Conservation (phyloP, 2,888 invertebrate genomes). For the Andrena haemorrhoa region DNA sequence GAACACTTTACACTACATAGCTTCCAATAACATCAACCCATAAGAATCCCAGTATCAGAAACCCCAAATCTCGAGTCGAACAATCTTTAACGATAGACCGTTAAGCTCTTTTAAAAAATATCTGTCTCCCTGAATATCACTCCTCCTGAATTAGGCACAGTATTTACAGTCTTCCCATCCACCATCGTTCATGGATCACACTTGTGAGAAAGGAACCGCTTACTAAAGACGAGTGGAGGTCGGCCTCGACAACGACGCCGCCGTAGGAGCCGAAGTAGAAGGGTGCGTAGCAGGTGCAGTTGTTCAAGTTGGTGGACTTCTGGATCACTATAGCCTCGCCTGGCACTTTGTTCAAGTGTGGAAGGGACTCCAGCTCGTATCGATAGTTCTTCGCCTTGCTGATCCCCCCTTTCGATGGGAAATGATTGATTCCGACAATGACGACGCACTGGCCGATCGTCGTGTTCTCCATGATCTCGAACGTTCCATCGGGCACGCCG, state of each 20-base stretch:
- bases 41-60: too few relatives aligned
- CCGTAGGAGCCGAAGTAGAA: slow-evolving; percentile 59
- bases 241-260: slow-evolving; percentile 16
- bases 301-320: slow-evolving; percentile 59
- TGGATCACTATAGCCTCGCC: slow-evolving; percentile 62
- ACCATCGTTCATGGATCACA: background rate
- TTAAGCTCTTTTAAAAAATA: too few relatives aligned
- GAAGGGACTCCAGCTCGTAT: slow-evolving; percentile 47
- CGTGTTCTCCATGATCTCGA: slow-evolving; percentile 45
- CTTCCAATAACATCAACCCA: too few relatives aligned
- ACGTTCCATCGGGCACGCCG: slow-evolving; percentile 52
- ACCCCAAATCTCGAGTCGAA: too few relatives aligned
- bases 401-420: slow-evolving; percentile 23
- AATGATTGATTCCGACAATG: slow-evolving; percentile 45
- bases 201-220: background rate
- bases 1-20: too few relatives aligned
- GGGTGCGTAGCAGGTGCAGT: slow-evolving; percentile 58
- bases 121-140: too few relatives aligned
- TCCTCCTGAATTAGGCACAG: background rate
- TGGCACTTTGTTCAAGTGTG: slow-evolving; percentile 53
- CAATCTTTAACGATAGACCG: too few relatives aligned
- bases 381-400: slow-evolving; percentile 15
- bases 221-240: slow-evolving; percentile 48
- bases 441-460: slow-evolving; percentile 64
- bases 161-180: background rate